phyloP scores from a whole-genome alignment of 1,140 invertebrate species.

The Calliopsis andreniformis region DNA sequence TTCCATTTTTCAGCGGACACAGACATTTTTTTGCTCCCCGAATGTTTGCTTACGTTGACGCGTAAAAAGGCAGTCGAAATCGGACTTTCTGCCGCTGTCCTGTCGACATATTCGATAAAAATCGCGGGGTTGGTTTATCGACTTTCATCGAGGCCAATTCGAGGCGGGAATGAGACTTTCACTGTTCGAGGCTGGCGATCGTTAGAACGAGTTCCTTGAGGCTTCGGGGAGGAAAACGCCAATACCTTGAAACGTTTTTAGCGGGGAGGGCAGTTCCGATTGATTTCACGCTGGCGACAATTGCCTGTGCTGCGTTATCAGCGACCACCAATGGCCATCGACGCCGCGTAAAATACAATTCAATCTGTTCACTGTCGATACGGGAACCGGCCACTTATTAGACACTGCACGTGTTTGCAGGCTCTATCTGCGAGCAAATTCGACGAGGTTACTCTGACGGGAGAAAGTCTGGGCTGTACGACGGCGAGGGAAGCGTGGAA shows the following conservation, averaged over 20 bases:
- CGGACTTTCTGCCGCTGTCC: neutral
- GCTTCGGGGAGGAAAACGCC: neutral
- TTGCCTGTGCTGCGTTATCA: constrained; percentile 38
- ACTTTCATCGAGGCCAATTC: constrained; percentile 8
- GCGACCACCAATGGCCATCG: constrained; percentile 36
- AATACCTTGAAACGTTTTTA: neutral
- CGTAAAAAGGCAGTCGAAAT: neutral
- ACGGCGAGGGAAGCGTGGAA: neutral
- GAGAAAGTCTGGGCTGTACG: constrained; percentile 38
- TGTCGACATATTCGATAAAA: neutral
- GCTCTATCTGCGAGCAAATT: constrained; percentile 13
- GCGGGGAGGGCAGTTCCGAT: neutral
- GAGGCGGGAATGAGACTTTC: neutral
- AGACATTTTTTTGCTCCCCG: neutral
- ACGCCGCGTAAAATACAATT: constrained; percentile 57
- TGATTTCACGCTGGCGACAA: constrained; percentile 36
- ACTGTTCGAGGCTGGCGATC: neutral
- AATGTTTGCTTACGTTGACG: neutral
- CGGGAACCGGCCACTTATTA: constrained; percentile 21
- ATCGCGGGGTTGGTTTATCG: neutral
- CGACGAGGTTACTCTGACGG: constrained; percentile 2
- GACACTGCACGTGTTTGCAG: constrained; percentile 19
- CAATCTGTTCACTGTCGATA: constrained; percentile 59
- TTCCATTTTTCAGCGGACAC: neutral
- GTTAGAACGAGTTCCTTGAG: neutral